Base-by-base conservation (phyloP, 1,140 invertebrate species). In the Eubasilissa regina region DNA sequence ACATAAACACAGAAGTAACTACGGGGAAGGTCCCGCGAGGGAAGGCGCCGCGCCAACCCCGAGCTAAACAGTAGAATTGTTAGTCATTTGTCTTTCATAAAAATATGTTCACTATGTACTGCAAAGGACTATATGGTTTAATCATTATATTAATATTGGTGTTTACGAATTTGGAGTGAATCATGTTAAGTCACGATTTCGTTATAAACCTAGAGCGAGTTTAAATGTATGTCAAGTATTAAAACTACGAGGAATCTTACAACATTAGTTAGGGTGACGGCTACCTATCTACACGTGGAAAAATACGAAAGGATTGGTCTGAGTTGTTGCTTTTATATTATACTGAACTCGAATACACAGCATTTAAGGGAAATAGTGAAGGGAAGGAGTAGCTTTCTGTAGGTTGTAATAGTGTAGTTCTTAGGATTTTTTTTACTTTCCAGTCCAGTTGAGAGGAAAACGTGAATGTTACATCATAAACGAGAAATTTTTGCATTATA, bases 111-210 rank as follows among this genome's bases (percentile, higher is more conserved):
- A 62, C 73, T 70, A 72, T 25, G 15, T 60, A 45, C 78, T 43
- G 78, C 45, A 47, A 79, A 79, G 78, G 72, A 75, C 72, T 43
- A 64, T 53, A 19, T 51, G 47, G 55, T 48, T 60, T 60, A 35
- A 35, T 35, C 43, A 79, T 79, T 64, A 75, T 60, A 68, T 78
- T 75, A 81, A 76, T 35, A 35, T 83, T 83, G 81, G 81, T 83
- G 81, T 83, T 80, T 77, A 82, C 60, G 56, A 83, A 76, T 78
- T 83, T 83, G 81, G 81, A 80, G 81, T 78, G 79, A 80, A 80
- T 64, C 62, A 56, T 45, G 55, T 77, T 53, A 64, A 60, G 62
- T 72, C 64, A 68, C 64, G 21, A 68, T 68, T 17, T 68, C 45
- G 9, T 19, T 47, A 81, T 48, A 81, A 75, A 64, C 75, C 47